Base-by-base conservation (phyloP, 2,888 invertebrate genomes). In the Stramonita haemastoma region DNA sequence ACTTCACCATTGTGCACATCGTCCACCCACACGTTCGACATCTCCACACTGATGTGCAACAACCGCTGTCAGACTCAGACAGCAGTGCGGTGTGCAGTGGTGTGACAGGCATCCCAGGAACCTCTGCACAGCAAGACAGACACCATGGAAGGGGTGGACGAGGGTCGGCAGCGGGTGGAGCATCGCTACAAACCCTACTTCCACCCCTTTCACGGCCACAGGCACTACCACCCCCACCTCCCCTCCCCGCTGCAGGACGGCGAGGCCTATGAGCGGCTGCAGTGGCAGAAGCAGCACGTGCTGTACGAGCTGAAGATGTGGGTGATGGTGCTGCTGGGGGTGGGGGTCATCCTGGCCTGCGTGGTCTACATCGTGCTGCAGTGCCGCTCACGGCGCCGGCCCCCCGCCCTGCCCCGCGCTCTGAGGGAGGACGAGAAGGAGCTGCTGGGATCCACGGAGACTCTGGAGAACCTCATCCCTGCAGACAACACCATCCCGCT, bases 321-420 rank as follows among this genome's bases (percentile, higher is more conserved):
- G 19, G 91, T 92, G 29, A 90, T 92, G 22, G 90, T 92, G 56
- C 89, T 91, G 56, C 77, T 92, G 46, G 92, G 92, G 26, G 91
- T 88, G 57, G 83, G 91, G 22, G 89, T 92, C 84, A 90, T 92
- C 70, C 86, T 92, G 0, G 91, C 90, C 57, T 92, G 92, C 73
- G 73, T 91, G 57, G 90, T 91, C 32, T 92, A 92, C 89, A 92
- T 92, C 36, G 87, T 92, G 26, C n/a, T 92, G 32, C 92, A 92
- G 90, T 92, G 92, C 87, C 87, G 92, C 57, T 46, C 87, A 19
- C 90, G 89, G 57, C 85, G 73, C 77, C 86, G 85, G 6, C 88
- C 90, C 4, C 84, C 85, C 5, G 66, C 86, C 1, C 81, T 81
- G 89, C 87, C 46, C n/a, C 89, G 34, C 57, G 46, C 70, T 0